Evolutionary conservation across 2,113 vertebrate genomes (phyloP).

Genomic region (Tetrao urogallus): DNA sequence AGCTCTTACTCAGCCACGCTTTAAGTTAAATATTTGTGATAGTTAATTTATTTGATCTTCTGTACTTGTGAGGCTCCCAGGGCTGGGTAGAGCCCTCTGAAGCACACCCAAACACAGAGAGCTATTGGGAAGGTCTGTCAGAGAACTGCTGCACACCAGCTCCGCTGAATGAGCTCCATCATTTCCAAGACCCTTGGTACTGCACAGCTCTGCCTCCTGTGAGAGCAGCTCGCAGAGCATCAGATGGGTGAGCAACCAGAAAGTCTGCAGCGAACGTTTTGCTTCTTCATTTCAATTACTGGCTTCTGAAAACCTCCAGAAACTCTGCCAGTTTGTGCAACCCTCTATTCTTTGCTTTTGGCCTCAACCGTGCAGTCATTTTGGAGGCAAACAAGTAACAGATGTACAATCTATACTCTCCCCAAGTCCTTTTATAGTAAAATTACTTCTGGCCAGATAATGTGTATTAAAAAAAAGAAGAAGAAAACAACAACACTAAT

Average conservation of each 20-base stretch:
- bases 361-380: neutral
- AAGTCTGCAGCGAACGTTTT: conserved; percentile 37
- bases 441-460: conserved; percentile 15
- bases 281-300: conserved; percentile 53
- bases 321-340: conserved; percentile 56
- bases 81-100: conserved; percentile 55
- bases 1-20: neutral
- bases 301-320: conserved; percentile 45
- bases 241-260: neutral
- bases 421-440: conserved; percentile 57
- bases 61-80: conserved; percentile 3
- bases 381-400: conserved; percentile 55
- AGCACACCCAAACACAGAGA: conserved; percentile 34
- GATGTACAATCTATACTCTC: conserved; percentile 50
- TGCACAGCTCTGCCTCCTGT: neutral
- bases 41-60: conserved; percentile 46
- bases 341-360: conserved; percentile 56
- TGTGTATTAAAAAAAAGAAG: neutral
- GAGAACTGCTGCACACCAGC: neutral
- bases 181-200: neutral
- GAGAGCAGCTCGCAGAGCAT: neutral
- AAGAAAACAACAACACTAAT: neutral
- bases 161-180: neutral
- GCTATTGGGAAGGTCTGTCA: conserved; percentile 19
- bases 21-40: conserved; percentile 54